Evolutionary conservation across 2,888 invertebrate species (phyloP), one percentile per base, ranked within the genome.

Genomic region (Latrodectus hesperus): DNA sequence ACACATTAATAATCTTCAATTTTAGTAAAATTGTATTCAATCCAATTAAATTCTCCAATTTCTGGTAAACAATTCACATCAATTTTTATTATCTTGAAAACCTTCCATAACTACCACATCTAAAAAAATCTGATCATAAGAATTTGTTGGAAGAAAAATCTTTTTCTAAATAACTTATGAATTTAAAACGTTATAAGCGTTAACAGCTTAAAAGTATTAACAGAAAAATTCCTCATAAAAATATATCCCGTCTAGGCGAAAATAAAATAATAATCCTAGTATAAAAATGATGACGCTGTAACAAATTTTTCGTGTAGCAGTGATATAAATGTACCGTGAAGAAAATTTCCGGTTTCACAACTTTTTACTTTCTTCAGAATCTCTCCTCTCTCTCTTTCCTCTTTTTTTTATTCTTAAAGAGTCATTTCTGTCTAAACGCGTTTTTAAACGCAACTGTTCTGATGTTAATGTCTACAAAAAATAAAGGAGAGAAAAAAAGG

Each of bases 381-480:
- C 68, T 82, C 70, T 68, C 60, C 22, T 52, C n/a, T 38, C 22
- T 52, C n/a, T 38, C 38, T 22, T 22, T 22, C 22, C 22, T 22
- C 38, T 6, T 38, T 38, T 38, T 38, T 38, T 38, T 38, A 38
- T 38, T 38, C 38, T 38, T 38, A 38, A 38, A 9, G 60, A 82
- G 70, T 82, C 75, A 60, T 82, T 82, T 82, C 75, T 68, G 75
- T 75, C 82, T 75, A 82, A 82, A 82, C 82, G 82, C 75, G 82
- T 82, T 82, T 82, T 82, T 82, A 82, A 82, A 82, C 82, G 55
- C 75, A 82, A 75, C 82, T 82, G 49, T 74, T 68, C 51, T 74
- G 51, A 67, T 60, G 68, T 75, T 75, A 70, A 70, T 70, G 82
- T 60, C 55, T 81, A 55, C 55, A 82, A 82, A 80, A 82, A 75